These are phyloP conservation scores for Crocallis elinguaria DNA, from an alignment of 2,888 invertebrate species.

Conservation along the genomic window DNA sequence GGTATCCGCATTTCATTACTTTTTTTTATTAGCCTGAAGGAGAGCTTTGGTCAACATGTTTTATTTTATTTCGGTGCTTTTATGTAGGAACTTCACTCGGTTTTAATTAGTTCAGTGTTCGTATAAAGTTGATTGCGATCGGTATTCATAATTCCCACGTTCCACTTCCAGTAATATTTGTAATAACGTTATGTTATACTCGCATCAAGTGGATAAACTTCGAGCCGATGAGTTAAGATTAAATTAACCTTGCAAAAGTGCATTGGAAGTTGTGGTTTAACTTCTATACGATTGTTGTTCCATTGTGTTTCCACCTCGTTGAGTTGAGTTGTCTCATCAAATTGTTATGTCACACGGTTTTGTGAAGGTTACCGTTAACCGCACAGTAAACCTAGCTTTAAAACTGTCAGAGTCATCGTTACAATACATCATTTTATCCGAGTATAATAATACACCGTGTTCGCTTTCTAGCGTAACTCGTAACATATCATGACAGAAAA, in stretches of 20 bases:
- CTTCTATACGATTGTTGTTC: conserved; percentile 52
- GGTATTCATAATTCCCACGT: conserved; percentile 23
- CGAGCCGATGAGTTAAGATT: conserved; percentile 33
- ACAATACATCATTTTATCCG: conserved; percentile 19
- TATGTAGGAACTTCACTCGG: conserved; percentile 29
- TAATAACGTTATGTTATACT: conserved; percentile 8
- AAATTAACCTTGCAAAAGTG: conserved; percentile 59
- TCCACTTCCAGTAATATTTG: conserved; percentile 18
- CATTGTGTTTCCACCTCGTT: conserved; percentile 75
- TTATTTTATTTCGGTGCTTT: conserved; percentile 32
- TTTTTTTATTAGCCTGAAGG: conserved; percentile 39
- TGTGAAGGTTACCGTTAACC: conserved; percentile 55
- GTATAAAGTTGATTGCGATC: conserved; percentile 17
- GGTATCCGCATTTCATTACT: conserved; percentile 46
- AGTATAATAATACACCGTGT: conserved; percentile 16
- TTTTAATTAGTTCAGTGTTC: conserved; percentile 8
- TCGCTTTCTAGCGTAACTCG: conserved; percentile 20
- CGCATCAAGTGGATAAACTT: conserved; percentile 14
- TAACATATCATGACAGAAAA: conserved; percentile 20
- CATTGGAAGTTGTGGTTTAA: conserved; percentile 48
- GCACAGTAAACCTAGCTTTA: conserved; percentile 26
- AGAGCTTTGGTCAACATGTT: conserved; percentile 22
- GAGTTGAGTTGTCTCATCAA: conserved; percentile 63
- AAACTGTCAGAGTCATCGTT: conserved; percentile 29
- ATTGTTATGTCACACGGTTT: conserved; percentile 62